Percentiles rank a stretch among this genome's conserved stretches.
phyloP scores from a whole-genome alignment of 1,140 invertebrate genomes.

The Notospermus geniculatus region DNA sequence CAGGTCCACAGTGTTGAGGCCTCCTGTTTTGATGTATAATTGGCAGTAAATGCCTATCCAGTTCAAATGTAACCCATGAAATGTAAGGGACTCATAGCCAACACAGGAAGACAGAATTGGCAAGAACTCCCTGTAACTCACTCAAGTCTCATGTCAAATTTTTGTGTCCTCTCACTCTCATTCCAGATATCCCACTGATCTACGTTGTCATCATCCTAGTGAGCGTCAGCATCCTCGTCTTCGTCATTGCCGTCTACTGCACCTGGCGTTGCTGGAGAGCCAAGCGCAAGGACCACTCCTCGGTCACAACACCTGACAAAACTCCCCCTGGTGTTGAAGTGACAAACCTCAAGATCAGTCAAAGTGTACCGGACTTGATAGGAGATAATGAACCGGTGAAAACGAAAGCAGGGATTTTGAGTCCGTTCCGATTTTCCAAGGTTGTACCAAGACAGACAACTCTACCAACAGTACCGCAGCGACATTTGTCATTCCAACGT shows the following conservation, averaged over 20 bases:
- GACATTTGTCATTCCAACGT: conserved; percentile 75
- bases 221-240: conserved; percentile 5
- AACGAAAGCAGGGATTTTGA: conserved; percentile 13
- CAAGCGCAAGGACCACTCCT: background rate
- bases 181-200: conserved; percentile 7
- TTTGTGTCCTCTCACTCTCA: background rate
- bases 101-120: no score
- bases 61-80: no score
- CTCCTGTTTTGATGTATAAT: no score
- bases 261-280: background rate
- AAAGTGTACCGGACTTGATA: conserved; percentile 42
- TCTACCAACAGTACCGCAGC: conserved; percentile 73
- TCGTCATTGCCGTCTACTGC: conserved; percentile 8
- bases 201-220: conserved; percentile 12
- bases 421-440: conserved; percentile 30
- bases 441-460: conserved; percentile 72
- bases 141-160: no score
- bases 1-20: no score
- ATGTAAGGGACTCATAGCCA: no score
- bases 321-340: background rate
- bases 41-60: no score
- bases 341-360: conserved; percentile 28
- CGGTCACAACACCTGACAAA: background rate
- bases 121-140: no score
- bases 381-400: conserved; percentile 16